Conservation (phyloP, 2,113 vertebrate species). For the Ammospiza nelsoni region DNA sequence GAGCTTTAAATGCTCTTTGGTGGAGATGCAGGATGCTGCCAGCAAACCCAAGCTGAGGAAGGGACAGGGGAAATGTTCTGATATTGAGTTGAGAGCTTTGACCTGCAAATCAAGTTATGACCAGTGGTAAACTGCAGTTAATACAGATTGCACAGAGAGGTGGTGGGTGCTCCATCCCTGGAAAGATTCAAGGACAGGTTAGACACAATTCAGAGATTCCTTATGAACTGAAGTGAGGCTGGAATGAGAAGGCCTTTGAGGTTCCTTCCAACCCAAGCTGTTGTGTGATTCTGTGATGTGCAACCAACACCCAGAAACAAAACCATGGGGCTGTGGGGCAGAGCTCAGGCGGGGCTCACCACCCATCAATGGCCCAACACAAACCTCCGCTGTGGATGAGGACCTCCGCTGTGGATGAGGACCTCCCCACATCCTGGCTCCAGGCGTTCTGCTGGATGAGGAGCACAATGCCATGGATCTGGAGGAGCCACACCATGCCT, state of each 20-base stretch:
- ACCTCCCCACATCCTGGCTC: not conserved
- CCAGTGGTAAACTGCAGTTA: not conserved
- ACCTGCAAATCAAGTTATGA: not conserved
- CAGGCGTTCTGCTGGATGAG: not conserved
- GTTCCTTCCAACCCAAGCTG: not conserved
- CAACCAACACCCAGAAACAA: not conserved
- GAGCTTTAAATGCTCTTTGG: not conserved
- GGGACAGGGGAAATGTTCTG: not conserved
- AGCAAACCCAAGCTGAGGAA: not conserved
- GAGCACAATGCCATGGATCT: not conserved
- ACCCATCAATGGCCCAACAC: not conserved
- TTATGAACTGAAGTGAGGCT: not conserved
- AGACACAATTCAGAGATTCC: not conserved
- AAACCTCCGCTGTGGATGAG: not conserved
- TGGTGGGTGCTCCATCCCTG: not conserved
- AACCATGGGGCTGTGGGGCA: not conserved
- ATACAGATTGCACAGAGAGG: not conserved
- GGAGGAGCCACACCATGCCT: rapidly evolving
- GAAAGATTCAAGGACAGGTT: not conserved
- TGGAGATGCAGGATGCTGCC: not conserved
- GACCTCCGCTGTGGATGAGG: not conserved
- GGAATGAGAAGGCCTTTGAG: not conserved
- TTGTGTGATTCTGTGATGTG: not conserved
- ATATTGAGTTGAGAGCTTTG: not conserved
- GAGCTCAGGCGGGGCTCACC: not conserved